These are phyloP conservation scores for Nomada ferruginata DNA, from an alignment of 2,888 invertebrate species.

Conservation along the genomic window DNA sequence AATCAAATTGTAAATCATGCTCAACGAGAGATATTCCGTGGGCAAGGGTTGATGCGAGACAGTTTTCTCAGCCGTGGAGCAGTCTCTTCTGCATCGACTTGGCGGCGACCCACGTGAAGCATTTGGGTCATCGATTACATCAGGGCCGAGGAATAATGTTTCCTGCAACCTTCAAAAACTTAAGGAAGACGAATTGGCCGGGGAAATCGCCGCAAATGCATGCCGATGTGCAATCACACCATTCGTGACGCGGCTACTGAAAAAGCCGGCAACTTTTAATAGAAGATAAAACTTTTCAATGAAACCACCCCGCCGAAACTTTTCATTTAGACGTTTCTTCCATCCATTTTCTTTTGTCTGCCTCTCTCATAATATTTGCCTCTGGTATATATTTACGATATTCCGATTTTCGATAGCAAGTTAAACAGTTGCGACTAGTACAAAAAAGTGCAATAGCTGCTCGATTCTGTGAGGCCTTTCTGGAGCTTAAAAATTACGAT, in stretches of 20 bases:
- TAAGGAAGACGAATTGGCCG: neutral
- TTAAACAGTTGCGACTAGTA: no score
- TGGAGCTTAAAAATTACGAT: no score
- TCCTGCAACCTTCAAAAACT: slow-evolving; percentile 48
- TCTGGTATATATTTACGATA: no score
- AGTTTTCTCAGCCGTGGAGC: slow-evolving; percentile 47
- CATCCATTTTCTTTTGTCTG: no score
- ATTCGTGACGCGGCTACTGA: neutral
- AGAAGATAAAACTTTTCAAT: slow-evolving; percentile 41
- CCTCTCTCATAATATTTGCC: neutral
- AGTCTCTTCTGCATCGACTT: slow-evolving; percentile 58
- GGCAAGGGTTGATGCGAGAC: slow-evolving; percentile 12
- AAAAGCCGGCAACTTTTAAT: slow-evolving; percentile 44
- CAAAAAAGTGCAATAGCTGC: no score
- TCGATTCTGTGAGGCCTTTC: no score
- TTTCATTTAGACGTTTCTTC: neutral
- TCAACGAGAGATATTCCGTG: neutral
- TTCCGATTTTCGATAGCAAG: no score
- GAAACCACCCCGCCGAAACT: slow-evolving; percentile 14
- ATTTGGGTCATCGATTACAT: slow-evolving; percentile 69
- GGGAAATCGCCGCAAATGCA: neutral
- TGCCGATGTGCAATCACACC: neutral
- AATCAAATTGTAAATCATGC: neutral
- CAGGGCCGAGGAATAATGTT: slow-evolving; percentile 34
- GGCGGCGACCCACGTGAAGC: slow-evolving; percentile 57